Base-by-base conservation (phyloP, 2,113 vertebrate genomes). In the Aplodontia rufa region DNA sequence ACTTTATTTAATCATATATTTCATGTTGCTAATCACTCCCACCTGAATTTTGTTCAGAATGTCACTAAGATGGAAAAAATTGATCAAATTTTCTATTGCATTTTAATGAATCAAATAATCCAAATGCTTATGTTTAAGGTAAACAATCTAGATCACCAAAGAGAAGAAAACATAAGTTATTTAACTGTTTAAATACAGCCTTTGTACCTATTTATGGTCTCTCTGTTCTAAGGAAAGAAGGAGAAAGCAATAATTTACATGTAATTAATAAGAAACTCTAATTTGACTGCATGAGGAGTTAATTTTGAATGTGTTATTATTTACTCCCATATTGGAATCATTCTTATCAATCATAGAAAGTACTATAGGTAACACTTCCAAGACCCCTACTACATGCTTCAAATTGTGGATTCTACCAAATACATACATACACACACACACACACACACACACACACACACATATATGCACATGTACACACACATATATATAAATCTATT, bases 21-120 rank as follows among this genome's bases (percentile, higher is more conserved):
- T 53, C 4, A 72, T 79, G 7, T 86, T 89, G 75, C 28, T 96
- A 87, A 85, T 94, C 28, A 85, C 1, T 81, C 10, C 20, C 32
- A 60, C 20, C 45, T 81, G 79, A 20, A 78, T 94, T 84, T 92
- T 96, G 55, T 91, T 88, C 60, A 87, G 30, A 84, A 47, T 80
- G 17, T 64, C 37, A 80, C 76, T 76, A 86, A 64, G 17, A 16
- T 55, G 2, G 49, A 86, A 47, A 11, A 74, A 47, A 11, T 82
- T 82, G 26, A 22, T 51, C 1, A 71, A 11, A 42, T 35, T 66
- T 1, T 82, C 19, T 37, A 53, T 58, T 91, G 2, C 37, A 45
- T 78, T 93, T 92, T 80, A 72, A 20, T 68, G 90, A 91, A 76
- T 69, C 24, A 62, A 92, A 28, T 2, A 85, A 49, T 11, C 26